Evolutionary conservation across 1,140 invertebrate genomes (phyloP).

Genomic region (Batillaria attramentaria): DNA sequence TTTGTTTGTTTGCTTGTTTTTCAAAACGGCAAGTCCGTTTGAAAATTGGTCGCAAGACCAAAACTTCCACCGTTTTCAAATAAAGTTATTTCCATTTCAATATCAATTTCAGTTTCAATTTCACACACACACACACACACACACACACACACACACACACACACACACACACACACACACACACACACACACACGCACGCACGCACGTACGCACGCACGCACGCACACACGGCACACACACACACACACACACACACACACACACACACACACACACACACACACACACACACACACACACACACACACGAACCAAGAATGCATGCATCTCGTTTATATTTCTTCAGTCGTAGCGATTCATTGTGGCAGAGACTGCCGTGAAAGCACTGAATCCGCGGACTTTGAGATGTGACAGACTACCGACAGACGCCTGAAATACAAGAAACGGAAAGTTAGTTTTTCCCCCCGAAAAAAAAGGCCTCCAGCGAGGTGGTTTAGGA

Average conservation of each 20-base stretch:
- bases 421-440: not conserved
- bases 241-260: slow-evolving; percentile 2
- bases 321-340: not conserved
- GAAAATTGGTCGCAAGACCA: too few species aligned
- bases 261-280: not conserved
- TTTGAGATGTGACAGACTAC: not conserved
- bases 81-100: not conserved
- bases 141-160: not conserved
- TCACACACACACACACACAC: not conserved
- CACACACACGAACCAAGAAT: not conserved
- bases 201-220: not conserved
- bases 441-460: too few species aligned
- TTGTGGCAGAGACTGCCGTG: not conserved
- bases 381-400: not conserved
- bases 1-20: not conserved
- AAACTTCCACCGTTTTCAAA: too few species aligned
- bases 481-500: too few species aligned
- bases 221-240: not conserved
- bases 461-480: too few species aligned
- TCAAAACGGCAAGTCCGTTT: too few species aligned
- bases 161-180: slow-evolving; percentile 18
- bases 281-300: not conserved
- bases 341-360: not conserved
- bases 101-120: not conserved
- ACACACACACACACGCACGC: not conserved